Base-by-base conservation (phyloP, 37 sponge, comb jelly and placozoan genomes). In the Corticium candelabrum region DNA sequence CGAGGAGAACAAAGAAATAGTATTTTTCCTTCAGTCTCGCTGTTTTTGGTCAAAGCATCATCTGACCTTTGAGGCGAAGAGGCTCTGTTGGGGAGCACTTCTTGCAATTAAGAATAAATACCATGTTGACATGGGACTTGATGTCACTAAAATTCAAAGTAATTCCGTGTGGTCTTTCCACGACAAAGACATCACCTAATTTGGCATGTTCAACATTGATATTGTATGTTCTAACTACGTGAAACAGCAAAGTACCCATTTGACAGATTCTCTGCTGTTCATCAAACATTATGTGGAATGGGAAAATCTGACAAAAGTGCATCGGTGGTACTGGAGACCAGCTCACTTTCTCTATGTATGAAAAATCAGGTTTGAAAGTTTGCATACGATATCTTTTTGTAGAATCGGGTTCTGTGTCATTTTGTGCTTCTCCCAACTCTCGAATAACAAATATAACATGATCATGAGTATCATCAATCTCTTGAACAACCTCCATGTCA, bases 1-100 rank as follows among this genome's bases (percentile, higher is more conserved):
- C 88, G 81, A 15, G 95, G 95, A 11, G 95, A 94, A 35, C 95
- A 90, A 38, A 94, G 84, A 71, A 88, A 94, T 2, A 94, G 78
- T 71, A 94, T 88, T 36, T 37, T 32, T 21, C 62, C 62, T n/a
- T n/a, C n/a, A 21, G 15, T 21, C 83, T 38, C 40, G 85, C 82
- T 1, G 82, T 68, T 1, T 94, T 85, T 2, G 76, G 67, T 21
- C 85, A 79, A 40, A 81, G 75, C 41, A 94, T 82, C 95, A 94
- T 94, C 77, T 94, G 95, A 1, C 95, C 73, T 15, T 70, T 77
- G 74, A 91, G 87, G 0, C 82, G 86, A 0, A 92, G 37, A n/a
- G n/a, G n/a, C 21, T 56, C 5, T 2, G 74, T 69, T 40, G 73
- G 74, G 21, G 11, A 27, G 15, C 15, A 21, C 11, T 50, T 11